Conservation (phyloP, 2,888 invertebrate species). For the Schizotus pectinicornis region DNA sequence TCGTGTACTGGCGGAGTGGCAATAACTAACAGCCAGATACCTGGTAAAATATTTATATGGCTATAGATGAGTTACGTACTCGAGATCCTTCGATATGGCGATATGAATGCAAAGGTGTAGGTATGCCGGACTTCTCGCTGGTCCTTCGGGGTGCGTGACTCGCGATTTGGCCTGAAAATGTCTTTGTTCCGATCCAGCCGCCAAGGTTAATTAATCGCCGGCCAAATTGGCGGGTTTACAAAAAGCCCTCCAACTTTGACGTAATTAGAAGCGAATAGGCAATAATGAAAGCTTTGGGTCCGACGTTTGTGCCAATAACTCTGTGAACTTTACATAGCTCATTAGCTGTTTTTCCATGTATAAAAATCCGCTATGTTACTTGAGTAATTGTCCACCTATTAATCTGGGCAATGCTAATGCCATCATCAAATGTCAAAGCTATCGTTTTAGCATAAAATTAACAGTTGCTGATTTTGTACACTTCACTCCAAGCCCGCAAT, state of each 20-base stretch:
- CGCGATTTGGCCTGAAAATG: too few relatives aligned
- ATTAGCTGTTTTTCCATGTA: constrained; percentile 27
- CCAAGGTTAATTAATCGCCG: too few relatives aligned
- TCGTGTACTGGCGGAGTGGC: constrained; percentile 51
- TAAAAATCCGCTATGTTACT: constrained; percentile 27
- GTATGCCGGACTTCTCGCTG: constrained; percentile 12
- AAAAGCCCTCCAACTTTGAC: not conserved
- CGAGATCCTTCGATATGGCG: constrained; percentile 41
- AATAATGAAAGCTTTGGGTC: constrained; percentile 7
- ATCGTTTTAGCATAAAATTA: too few relatives aligned
- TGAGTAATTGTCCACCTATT: constrained; percentile 20
- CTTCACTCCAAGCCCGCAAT: too few relatives aligned
- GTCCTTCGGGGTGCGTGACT: not conserved
- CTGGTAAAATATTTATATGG: constrained; percentile 51
- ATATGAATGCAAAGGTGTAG: constrained; percentile 12
- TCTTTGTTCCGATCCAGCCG: too few relatives aligned
- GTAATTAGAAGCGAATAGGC: constrained; percentile 6
- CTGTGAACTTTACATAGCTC: constrained; percentile 28
- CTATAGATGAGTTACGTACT: constrained; percentile 50
- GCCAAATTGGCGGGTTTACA: too few relatives aligned
- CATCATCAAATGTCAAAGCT: constrained; percentile 3
- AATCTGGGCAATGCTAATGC: constrained; percentile 10
- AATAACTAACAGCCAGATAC: constrained; percentile 50
- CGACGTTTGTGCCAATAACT: constrained; percentile 9
- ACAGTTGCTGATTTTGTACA: too few relatives aligned